Evolutionary conservation across 1,140 invertebrate genomes (phyloP).

Genomic region (Ooceraea biroi): DNA sequence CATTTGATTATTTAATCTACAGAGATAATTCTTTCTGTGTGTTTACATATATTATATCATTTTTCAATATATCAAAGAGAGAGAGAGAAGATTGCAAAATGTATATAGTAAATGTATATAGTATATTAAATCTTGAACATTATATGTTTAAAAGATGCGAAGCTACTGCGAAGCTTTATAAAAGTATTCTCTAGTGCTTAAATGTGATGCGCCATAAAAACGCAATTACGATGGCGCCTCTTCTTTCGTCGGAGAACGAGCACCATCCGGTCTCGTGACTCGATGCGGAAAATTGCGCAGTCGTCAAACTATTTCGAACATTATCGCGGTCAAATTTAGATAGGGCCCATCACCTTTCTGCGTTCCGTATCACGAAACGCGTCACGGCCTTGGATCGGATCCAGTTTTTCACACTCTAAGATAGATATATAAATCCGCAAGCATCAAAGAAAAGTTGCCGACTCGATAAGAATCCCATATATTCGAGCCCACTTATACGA

Average conservation of each 20-base stretch:
- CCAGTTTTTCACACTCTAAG: constrained; percentile 65
- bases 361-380: constrained; percentile 42
- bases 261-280: constrained; percentile 43
- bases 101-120: background rate
- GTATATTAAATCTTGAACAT: background rate
- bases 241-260: background rate
- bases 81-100: too few species aligned
- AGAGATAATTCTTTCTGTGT: background rate
- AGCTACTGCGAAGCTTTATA: background rate
- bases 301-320: constrained; percentile 62
- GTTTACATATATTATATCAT: background rate
- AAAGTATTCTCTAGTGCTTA: background rate
- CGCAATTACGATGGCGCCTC: background rate
- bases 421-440: constrained; percentile 31
- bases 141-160: background rate
- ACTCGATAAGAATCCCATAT: background rate
- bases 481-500: background rate
- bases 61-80: background rate
- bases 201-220: background rate
- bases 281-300: constrained; percentile 66
- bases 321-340: constrained; percentile 65
- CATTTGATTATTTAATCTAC: background rate
- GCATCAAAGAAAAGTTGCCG: background rate
- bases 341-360: constrained; percentile 50
- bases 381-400: constrained; percentile 69